Base-by-base conservation (phyloP, 2,113 vertebrate species). In the Megaleporinus macrocephalus region DNA sequence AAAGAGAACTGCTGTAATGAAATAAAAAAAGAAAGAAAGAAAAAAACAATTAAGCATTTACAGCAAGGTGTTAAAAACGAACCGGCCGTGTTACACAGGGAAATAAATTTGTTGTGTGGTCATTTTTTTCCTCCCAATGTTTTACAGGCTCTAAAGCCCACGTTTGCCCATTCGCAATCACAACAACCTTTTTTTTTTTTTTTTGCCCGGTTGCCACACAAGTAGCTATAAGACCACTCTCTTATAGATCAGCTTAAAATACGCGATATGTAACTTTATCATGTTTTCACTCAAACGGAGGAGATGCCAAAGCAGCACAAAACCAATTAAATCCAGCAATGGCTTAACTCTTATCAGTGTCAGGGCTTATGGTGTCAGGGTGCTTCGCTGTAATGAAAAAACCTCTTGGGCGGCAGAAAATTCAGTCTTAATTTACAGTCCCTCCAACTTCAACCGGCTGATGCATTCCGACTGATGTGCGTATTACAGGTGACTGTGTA, bases 361-460 rank as follows among this genome's bases (percentile, higher is more conserved):
- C 75, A 11, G 59, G 30, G 76, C 57, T 85, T 85, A 83, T n/a
- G 20, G 57, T 80, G 62, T 51, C 51, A 27, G 70, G 70, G 81
- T 70, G 41, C 70, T 61, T 80, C 27, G 20, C 57, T 59, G 76
- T 86, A 51, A 86, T 73, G 76, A 76, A 86, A 70, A 72, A 80
- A 85, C 81, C 73, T 70, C 72, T 80, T 74, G 29, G 47, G 78
- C 61, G 4, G 29, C 85, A 80, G 78, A 69, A 85, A 55, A 86
- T 85, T 87, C 59, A 80, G 74, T 87, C 72, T 84, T 84, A 71
- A 61, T 85, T 79, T 82, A 80, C 72, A 49, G 74, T 84, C 83
- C 51, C 68, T 59, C 53, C 71, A 77, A 80, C 76, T 51, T 36
- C 55, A 70, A 33, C 47, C 62, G 51, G 41, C 66, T 81, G 79